Evolutionary conservation across 2,113 vertebrate genomes (phyloP).

Genomic region (Macrotus californicus): DNA sequence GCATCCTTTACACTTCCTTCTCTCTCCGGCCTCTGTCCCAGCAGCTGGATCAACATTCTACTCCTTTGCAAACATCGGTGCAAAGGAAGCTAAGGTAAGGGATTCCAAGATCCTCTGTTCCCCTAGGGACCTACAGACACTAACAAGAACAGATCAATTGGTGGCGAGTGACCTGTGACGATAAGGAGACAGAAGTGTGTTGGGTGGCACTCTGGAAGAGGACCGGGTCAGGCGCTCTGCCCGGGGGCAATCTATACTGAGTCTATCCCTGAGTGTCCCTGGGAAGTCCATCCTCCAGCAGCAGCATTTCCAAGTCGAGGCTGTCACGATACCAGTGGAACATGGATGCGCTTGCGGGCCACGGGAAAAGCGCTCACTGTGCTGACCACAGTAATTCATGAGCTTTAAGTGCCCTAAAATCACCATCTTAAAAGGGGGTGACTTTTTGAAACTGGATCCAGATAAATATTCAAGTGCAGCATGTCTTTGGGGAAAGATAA

Average conservation of each 20-base stretch:
- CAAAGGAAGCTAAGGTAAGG: background rate
- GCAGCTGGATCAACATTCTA: background rate
- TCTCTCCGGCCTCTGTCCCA: background rate
- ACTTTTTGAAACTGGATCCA: background rate
- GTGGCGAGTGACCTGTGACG: background rate
- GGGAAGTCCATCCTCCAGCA: background rate
- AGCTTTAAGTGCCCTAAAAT: background rate
- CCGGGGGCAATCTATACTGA: background rate
- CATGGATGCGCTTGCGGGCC: background rate
- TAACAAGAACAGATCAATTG: background rate
- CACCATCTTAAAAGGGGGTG: background rate
- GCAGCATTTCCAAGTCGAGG: background rate
- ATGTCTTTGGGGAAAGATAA: background rate
- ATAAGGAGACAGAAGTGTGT: background rate
- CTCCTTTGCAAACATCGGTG: background rate
- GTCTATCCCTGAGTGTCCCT: background rate
- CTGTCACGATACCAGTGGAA: background rate
- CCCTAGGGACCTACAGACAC: background rate
- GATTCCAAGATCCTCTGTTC: background rate
- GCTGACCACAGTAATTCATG: background rate
- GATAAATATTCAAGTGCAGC: background rate
- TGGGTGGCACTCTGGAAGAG: background rate
- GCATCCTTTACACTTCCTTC: background rate
- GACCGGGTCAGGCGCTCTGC: rapidly evolving
- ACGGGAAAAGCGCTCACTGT: background rate